These are phyloP conservation scores for Oscheius sp. DNA, from an alignment of 2,888 invertebrate species.

Conservation along the genomic window DNA sequence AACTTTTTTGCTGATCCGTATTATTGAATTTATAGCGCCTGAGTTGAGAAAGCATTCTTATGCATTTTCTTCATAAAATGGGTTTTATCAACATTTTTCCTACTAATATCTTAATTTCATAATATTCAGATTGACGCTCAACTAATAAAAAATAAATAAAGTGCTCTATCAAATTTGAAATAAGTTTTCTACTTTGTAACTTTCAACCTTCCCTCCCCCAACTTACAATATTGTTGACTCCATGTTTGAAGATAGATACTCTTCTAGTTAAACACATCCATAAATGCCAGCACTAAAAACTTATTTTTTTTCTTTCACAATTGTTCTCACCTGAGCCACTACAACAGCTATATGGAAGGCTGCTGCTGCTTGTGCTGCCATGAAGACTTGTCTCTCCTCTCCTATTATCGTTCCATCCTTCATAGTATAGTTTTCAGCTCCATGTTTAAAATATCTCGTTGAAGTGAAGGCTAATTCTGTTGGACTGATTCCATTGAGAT, in stretches of 20 bases:
- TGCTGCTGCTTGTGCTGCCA: conserved; percentile 45
- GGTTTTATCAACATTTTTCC: no score
- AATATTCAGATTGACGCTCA: not conserved
- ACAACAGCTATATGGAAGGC: conserved; percentile 48
- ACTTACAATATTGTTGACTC: conserved; percentile 54
- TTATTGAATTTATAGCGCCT: no score
- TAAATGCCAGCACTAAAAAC: conserved; percentile 48
- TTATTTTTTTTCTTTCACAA: not conserved
- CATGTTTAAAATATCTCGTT: conserved; percentile 39
- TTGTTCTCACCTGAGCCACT: conserved; percentile 17
- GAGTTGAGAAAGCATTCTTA: no score
- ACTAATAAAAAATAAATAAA: not conserved
- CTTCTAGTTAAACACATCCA: conserved; percentile 60
- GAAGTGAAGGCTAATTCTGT: conserved; percentile 41
- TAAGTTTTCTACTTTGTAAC: not conserved
- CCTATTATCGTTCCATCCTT: conserved; percentile 32
- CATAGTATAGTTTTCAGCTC: conserved; percentile 38
- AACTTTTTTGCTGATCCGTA: no score
- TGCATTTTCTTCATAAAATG: no score
- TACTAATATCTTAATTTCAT: not conserved
- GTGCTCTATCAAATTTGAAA: not conserved
- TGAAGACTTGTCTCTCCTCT: conserved; percentile 39
- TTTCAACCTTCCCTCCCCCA: no score
- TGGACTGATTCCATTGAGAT: conserved; percentile 41
- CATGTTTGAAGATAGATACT: conserved; percentile 59